Percentiles rank a stretch among this genome's conserved stretches.
Conservation (phyloP, 2,888 invertebrate genomes). For the Drosophila lutescens region DNA sequence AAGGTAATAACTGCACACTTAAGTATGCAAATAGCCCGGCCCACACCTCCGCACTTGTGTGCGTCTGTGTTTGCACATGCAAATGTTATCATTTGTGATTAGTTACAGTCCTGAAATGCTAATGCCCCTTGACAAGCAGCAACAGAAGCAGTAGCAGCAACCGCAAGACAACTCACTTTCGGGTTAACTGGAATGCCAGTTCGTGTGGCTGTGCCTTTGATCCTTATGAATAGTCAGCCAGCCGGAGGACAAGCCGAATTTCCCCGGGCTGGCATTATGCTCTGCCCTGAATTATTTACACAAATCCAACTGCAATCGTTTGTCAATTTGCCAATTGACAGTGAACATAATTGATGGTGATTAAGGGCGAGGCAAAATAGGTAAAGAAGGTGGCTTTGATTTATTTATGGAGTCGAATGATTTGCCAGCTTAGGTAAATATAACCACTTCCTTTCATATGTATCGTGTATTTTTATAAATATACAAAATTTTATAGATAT, state of each 20-base stretch:
- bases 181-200: slow-evolving; percentile 17
- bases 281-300: slow-evolving; percentile 38
- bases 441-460: neutral
- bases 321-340: slow-evolving; percentile 56
- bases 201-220: slow-evolving; percentile 6
- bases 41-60: slow-evolving; percentile 9
- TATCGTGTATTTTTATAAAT: too few relatives aligned
- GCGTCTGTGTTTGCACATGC: slow-evolving; percentile 68
- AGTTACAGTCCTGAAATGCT: slow-evolving; percentile 74
- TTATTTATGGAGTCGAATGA: slow-evolving; percentile 1
- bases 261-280: slow-evolving; percentile 19
- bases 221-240: slow-evolving; percentile 41
- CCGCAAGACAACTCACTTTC: slow-evolving; percentile 47
- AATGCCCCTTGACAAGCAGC: slow-evolving; percentile 55
- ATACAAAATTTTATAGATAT: too few relatives aligned
- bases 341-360: slow-evolving; percentile 45
- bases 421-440: neutral
- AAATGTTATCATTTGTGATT: slow-evolving; percentile 81
- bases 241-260: slow-evolving; percentile 7
- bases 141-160: slow-evolving; percentile 47
- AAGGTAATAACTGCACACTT: slow-evolving; percentile 81
- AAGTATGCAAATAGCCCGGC: slow-evolving; percentile 80
- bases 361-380: slow-evolving; percentile 25
- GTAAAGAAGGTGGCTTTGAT: slow-evolving; percentile 9
- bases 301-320: slow-evolving; percentile 46